Conservation (phyloP, 2,888 invertebrate genomes). For the Torymus auratus region DNA sequence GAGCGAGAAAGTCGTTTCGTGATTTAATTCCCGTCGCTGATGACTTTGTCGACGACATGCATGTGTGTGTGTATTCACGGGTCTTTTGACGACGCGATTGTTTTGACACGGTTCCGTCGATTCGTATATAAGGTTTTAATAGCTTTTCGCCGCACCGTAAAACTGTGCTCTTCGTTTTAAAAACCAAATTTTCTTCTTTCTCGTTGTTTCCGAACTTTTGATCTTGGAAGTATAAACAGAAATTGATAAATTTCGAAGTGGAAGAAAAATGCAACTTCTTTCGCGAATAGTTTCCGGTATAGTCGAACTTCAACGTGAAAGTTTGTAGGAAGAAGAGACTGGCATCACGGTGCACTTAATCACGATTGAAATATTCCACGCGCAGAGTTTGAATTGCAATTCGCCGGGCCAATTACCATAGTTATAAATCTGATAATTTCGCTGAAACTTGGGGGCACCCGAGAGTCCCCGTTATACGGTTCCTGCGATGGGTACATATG, state of each 20-base stretch:
- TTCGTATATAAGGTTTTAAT: too few species aligned
- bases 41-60: background rate
- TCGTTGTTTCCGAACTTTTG: too few species aligned
- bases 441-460: background rate
- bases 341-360: background rate
- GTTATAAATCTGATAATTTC: conserved; percentile 50
- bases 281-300: background rate
- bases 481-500: conserved; percentile 3
- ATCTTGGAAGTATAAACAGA: background rate
- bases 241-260: conserved; percentile 27
- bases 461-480: too few species aligned
- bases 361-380: conserved; percentile 36
- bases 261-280: conserved; percentile 13
- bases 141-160: background rate
- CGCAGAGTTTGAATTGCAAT: conserved; percentile 35
- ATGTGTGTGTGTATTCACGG: too few species aligned
- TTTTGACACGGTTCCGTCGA: too few species aligned
- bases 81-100: too few species aligned
- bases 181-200: too few species aligned
- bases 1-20: background rate
- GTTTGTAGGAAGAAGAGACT: conserved; percentile 9
- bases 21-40: conserved; percentile 37
- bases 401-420: conserved; percentile 36
- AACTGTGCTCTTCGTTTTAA: background rate
- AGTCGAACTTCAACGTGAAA: background rate